Percentiles rank a stretch among this genome's conserved stretches.
These are phyloP conservation scores for Lateolabrax maculatus DNA, from an alignment of 2,797 vertebrate species.

Conservation along the genomic window DNA sequence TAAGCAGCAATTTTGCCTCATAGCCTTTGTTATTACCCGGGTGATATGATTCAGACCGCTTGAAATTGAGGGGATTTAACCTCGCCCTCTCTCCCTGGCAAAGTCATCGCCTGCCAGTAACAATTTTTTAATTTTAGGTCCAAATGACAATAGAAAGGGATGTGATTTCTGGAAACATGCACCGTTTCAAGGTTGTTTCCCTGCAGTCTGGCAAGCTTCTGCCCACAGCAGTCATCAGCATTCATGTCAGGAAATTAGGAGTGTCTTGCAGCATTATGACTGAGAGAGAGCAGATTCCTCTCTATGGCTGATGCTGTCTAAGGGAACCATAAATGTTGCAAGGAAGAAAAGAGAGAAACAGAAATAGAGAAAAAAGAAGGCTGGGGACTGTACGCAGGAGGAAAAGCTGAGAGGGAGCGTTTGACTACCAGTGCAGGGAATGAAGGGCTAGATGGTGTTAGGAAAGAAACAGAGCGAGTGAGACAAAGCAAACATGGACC, in stretches of 20 bases:
- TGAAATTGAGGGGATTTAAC: slow-evolving; percentile 47
- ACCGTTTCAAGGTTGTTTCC: slow-evolving; percentile 52
- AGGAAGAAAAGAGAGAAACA: slow-evolving; percentile 19
- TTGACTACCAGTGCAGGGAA: slow-evolving; percentile 21
- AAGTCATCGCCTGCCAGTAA: slow-evolving; percentile 27
- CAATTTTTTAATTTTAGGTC: slow-evolving; percentile 40
- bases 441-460: slow-evolving; percentile 19
- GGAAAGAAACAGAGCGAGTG: slow-evolving; percentile 1
- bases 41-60: slow-evolving; percentile 30
- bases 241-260: slow-evolving; percentile 73
- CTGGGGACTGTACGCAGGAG: not conserved
- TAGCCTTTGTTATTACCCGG: slow-evolving; percentile 29
- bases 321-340: slow-evolving; percentile 38
- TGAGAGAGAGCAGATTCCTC: slow-evolving; percentile 59
- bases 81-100: slow-evolving; percentile 33
- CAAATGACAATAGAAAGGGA: slow-evolving; percentile 42
- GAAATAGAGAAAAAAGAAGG: not conserved
- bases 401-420: not conserved
- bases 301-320: slow-evolving; percentile 12
- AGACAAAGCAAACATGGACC: slow-evolving; percentile 34
- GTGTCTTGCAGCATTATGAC: slow-evolving; percentile 51
- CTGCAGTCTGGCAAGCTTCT: slow-evolving; percentile 32
- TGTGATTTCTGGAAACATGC: slow-evolving; percentile 52
- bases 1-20: slow-evolving; percentile 36
- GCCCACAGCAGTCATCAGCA: slow-evolving; percentile 62